These are phyloP conservation scores for Coturnix japonica DNA, from an alignment of 2,113 vertebrate genomes.

Conservation along the genomic window DNA sequence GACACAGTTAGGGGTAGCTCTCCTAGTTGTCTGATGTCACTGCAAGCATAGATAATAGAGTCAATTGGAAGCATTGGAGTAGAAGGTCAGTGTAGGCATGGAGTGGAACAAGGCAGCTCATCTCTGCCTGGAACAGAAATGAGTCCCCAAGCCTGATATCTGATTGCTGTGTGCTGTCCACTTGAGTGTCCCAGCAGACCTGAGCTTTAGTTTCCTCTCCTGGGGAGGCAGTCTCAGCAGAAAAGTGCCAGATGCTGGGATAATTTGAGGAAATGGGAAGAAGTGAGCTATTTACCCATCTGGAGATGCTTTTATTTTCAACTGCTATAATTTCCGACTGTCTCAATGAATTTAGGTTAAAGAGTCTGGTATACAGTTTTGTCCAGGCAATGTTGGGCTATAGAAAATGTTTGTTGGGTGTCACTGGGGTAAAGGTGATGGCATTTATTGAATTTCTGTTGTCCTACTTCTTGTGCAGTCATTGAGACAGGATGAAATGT, in stretches of 20 bases:
- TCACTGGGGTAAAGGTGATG: background rate
- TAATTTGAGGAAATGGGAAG: constrained; percentile 28
- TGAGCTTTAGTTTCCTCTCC: background rate
- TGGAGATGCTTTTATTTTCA: constrained; percentile 40
- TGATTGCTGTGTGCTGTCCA: background rate
- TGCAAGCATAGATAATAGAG: background rate
- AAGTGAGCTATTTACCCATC: background rate
- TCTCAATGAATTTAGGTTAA: constrained; percentile 20
- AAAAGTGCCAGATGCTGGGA: background rate
- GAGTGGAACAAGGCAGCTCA: background rate
- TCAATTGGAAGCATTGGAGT: background rate
- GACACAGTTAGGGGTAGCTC: background rate
- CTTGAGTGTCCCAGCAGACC: background rate
- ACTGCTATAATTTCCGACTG: constrained; percentile 29
- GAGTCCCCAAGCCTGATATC: background rate
- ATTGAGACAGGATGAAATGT: background rate
- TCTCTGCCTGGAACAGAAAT: background rate
- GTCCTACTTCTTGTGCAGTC: background rate
- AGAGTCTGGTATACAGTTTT: background rate
- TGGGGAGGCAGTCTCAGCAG: background rate
- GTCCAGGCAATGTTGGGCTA: background rate
- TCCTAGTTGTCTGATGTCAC: background rate
- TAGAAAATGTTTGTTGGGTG: background rate
- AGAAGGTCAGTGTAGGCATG: background rate
- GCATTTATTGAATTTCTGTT: background rate